Evolutionary conservation across 1,140 invertebrate genomes (phyloP), one percentile per base, ranked within the genome.

Genomic region (Chironomus tepperi): DNA sequence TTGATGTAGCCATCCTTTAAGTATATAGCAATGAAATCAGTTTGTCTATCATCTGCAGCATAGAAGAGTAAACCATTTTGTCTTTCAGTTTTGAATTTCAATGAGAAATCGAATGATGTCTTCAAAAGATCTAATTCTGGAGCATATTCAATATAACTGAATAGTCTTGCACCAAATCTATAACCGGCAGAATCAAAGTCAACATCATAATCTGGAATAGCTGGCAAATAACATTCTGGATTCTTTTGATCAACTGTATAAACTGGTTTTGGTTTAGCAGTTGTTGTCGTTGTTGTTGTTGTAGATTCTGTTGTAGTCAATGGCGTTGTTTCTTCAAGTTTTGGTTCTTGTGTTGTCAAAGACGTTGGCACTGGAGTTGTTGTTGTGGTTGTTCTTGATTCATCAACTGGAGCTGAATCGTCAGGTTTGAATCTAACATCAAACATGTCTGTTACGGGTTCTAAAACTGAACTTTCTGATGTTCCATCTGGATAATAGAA

Each of bases 51-150:
- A 75, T 92, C 88, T 0, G 89, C 83, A 0, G 90, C 89, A 81
- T 96, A 98, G 81, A 98, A 93, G 0, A 90, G 80, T 1, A 98
- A 85, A 65, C 97, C 97, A 77, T 94, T 88, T 0, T 86, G 80
- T 73, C 88, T 85, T 43, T 84, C 86, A 0, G 96, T 97, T 77
- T 91, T 91, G 80, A 99, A 89, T 19, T 92, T 88, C 10, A 98
- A 84, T 15, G 89, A 89, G 77, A 97, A 90, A 73, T 91, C 89
- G 78, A 89, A 92, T 9, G 87, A 85, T 24, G 89, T 87, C 43
- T 86, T 86, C 70, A 90, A 85, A 72, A 87, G 86, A 1, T 86
- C 87, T 5, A 88, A 86, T 10, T 90, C 77, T 7, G 84, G 85
- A 7, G 83, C 82, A 77, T 89, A 93, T 80, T 94, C 91, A 65